Evolutionary conservation across 1,140 invertebrate genomes (phyloP).

Genomic region (Saccostrea echinata): DNA sequence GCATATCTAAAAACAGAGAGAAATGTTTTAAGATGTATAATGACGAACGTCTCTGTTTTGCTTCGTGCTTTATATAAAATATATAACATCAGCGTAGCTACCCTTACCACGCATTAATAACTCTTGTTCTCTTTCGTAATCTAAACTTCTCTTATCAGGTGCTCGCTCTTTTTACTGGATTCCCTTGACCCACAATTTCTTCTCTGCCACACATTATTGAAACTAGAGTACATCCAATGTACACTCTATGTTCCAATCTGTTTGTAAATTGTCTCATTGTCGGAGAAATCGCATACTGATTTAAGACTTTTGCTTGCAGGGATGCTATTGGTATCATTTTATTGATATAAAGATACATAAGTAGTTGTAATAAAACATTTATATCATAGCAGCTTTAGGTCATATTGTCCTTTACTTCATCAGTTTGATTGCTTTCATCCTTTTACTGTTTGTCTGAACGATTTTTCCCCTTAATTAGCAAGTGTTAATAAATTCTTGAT

Average conservation of each 20-base stretch:
- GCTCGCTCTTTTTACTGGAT: background rate
- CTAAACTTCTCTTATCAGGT: background rate
- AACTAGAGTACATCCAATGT: background rate
- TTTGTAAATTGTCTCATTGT: background rate
- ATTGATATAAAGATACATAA: background rate
- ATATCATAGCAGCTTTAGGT: background rate
- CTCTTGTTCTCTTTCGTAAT: background rate
- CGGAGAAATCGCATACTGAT: background rate
- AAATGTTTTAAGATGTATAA: no score
- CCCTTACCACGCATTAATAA: no score
- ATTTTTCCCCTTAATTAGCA: background rate
- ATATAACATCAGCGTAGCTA: no score
- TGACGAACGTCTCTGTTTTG: no score
- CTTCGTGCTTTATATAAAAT: no score
- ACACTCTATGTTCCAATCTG: background rate
- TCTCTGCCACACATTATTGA: constrained; percentile 9
- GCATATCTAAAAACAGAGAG: no score
- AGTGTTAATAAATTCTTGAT: background rate
- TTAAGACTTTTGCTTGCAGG: background rate
- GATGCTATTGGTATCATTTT: background rate
- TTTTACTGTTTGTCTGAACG: background rate
- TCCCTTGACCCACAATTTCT: constrained; percentile 7
- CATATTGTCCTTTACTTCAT: background rate
- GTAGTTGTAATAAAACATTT: background rate
- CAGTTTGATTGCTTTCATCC: background rate